Percentiles rank a stretch among this genome's conserved stretches.
Evolutionary conservation across 2,797 vertebrate species (phyloP).

Genomic region (Nannoperca obscura): DNA sequence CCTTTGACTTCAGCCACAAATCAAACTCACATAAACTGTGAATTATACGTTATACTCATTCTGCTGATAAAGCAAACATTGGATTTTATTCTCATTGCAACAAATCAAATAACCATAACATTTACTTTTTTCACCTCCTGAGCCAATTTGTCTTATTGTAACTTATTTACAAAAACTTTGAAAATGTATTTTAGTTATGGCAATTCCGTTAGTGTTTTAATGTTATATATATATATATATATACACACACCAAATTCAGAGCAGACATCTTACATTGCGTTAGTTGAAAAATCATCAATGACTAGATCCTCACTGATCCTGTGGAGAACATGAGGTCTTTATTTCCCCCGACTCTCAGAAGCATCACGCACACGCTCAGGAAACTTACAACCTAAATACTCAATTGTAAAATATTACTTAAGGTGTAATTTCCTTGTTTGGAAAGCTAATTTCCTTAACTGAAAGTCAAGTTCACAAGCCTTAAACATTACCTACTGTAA

Average conservation of each 20-base stretch:
- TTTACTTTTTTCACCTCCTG: not conserved
- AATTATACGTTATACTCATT: not conserved
- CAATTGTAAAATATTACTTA: constrained; percentile 22
- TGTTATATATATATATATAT: no score
- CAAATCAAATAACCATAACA: no score
- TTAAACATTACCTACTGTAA: constrained; percentile 41
- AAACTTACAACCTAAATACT: constrained; percentile 32
- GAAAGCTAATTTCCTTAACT: constrained; percentile 26
- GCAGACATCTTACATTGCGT: no score
- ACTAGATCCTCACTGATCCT: not conserved
- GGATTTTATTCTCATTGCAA: not conserved
- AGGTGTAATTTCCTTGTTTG: constrained; percentile 27
- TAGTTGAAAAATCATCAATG: no score
- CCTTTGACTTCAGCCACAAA: constrained; percentile 2
- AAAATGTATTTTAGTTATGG: not conserved
- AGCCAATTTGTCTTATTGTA: not conserved
- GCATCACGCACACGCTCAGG: not conserved
- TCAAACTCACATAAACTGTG: not conserved
- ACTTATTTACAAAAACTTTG: not conserved
- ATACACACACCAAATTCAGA: no score
- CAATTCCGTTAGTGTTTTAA: not conserved
- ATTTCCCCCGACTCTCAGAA: not conserved
- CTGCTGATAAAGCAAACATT: not conserved
- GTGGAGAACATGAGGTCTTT: no score
- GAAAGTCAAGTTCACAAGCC: constrained; percentile 27